phyloP scores from a whole-genome alignment of 2,888 invertebrate species.

The Catonia carolina region DNA sequence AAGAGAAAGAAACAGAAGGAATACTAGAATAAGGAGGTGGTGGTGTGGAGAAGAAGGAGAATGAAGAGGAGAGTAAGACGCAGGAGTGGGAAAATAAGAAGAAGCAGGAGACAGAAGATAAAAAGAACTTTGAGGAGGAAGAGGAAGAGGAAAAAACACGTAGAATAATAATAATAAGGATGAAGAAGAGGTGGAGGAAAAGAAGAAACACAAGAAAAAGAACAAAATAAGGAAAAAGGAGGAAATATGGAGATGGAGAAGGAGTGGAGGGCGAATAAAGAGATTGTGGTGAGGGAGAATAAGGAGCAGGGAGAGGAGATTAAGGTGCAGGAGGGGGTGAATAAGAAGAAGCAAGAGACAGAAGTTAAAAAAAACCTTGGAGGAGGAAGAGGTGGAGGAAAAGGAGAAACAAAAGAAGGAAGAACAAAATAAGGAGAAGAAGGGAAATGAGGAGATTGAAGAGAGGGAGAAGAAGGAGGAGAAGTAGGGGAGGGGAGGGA shows the following conservation, averaged over 20 bases:
- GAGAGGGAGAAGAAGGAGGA: not conserved
- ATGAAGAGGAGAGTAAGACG: not conserved
- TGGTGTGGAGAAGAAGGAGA: not conserved
- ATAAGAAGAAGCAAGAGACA: constrained; percentile 1
- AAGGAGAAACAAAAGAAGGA: too few relatives aligned
- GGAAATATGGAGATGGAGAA: not conserved
- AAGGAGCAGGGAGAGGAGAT: not conserved
- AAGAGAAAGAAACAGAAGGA: too few relatives aligned
- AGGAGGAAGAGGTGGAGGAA: too few relatives aligned
- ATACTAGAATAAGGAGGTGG: not conserved
- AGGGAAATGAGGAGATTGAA: too few relatives aligned
- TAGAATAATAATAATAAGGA: not conserved
- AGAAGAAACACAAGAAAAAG: not conserved
- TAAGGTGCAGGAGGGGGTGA: not conserved
- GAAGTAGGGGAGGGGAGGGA: not conserved
- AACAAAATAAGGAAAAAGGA: not conserved
- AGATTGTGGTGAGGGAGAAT: not conserved
- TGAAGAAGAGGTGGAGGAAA: not conserved
- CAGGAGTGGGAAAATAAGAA: not conserved
- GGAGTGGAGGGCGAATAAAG: not conserved
- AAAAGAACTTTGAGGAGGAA: not conserved
- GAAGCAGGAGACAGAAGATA: not conserved
- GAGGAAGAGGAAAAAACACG: not conserved
- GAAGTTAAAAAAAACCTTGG: too few relatives aligned
- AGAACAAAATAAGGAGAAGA: not conserved